phyloP scores from a whole-genome alignment of 2,797 vertebrate species.

The Pogoniulus pusillus region DNA sequence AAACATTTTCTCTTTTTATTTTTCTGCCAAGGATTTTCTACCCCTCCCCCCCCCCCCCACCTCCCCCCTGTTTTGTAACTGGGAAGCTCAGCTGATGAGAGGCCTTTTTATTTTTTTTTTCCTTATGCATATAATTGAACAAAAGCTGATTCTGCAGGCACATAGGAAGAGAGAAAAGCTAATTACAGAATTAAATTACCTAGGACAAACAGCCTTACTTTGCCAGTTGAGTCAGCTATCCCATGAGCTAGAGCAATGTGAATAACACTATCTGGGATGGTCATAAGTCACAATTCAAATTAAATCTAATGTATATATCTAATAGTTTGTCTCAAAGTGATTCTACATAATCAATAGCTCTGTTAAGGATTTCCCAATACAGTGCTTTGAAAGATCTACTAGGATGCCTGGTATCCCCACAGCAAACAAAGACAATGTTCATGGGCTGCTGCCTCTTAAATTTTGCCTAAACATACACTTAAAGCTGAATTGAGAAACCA shows the following conservation, averaged over 20 bases:
- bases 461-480: not conserved
- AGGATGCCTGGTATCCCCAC: not conserved
- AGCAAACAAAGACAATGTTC: not conserved
- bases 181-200: constrained; percentile 20
- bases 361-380: not conserved
- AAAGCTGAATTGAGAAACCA: not conserved
- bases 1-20: not conserved
- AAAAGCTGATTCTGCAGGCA: not conserved
- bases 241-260: not conserved
- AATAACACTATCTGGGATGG: not conserved
- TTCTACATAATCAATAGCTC: not conserved
- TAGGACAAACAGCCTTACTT: not conserved
- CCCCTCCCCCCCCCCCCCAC: too few relatives aligned
- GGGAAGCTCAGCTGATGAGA: not conserved
- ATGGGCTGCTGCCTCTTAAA: not conserved
- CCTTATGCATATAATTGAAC: not conserved
- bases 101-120: not conserved
- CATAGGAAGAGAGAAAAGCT: not conserved
- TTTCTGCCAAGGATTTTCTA: not conserved
- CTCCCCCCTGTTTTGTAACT: not conserved
- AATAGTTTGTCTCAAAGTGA: not conserved
- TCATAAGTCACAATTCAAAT: not conserved
- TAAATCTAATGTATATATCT: not conserved
- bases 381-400: not conserved
- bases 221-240: not conserved